Evolutionary conservation across 2,888 invertebrate species (phyloP).

Genomic region (Halictus ligatus): DNA sequence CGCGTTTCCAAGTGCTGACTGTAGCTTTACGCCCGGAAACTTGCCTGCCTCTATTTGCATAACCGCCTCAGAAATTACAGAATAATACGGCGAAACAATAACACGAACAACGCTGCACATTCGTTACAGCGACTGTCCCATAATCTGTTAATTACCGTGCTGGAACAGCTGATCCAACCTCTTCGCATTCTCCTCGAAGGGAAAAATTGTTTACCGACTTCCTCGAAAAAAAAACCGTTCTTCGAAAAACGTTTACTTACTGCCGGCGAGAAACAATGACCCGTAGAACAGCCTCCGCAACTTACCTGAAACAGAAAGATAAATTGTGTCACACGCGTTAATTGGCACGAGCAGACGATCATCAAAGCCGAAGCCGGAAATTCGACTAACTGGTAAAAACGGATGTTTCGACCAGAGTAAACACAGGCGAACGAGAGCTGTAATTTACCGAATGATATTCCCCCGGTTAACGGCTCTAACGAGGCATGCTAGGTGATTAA

Average conservation of each 20-base stretch:
- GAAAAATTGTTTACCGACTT: not conserved
- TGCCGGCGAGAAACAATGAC: not conserved
- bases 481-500: slow-evolving; percentile 11
- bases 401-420: not conserved
- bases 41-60: slow-evolving; percentile 75
- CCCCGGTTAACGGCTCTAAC: not conserved
- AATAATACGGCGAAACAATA: slow-evolving; percentile 66
- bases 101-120: slow-evolving; percentile 32
- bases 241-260: not conserved
- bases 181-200: too few relatives aligned
- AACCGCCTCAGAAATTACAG: slow-evolving; percentile 77
- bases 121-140: slow-evolving; percentile 39
- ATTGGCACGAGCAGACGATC: not conserved
- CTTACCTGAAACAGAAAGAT: not conserved
- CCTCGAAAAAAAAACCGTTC: not conserved
- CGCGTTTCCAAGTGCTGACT: slow-evolving; percentile 39
- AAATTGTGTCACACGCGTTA: not conserved
- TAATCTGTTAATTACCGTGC: slow-evolving; percentile 15
- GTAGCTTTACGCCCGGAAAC: slow-evolving; percentile 67
- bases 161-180: not conserved
- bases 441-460: slow-evolving; percentile 9
- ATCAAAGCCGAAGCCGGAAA: not conserved
- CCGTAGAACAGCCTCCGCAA: not conserved
- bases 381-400: not conserved
- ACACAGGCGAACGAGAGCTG: not conserved